Conservation (phyloP, 2,113 vertebrate genomes). For the Beaufortia kweichowensis region DNA sequence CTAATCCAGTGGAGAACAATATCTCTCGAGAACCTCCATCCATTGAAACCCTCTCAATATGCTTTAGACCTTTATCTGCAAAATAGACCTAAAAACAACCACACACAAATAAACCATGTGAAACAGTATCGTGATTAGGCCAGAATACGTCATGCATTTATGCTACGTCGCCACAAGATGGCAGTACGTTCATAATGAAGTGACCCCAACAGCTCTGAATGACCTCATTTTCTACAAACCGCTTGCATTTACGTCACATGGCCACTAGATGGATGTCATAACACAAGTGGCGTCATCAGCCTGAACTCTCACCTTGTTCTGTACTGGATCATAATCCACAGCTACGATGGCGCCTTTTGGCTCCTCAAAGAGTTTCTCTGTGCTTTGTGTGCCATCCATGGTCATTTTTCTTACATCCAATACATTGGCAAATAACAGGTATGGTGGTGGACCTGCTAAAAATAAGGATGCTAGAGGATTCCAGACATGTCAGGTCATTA, state of each 20-base stretch:
- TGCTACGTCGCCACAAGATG: neutral
- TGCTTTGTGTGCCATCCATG: slow-evolving; percentile 80
- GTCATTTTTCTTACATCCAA: slow-evolving; percentile 78
- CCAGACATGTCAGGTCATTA: slow-evolving; percentile 9
- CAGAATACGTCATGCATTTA: neutral
- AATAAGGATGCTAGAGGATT: neutral
- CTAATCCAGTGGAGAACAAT: slow-evolving; percentile 73
- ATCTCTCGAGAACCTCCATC: slow-evolving; percentile 78
- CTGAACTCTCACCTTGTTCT: slow-evolving; percentile 79
- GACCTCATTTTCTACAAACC: neutral
- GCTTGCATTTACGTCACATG: neutral
- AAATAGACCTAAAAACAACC: slow-evolving; percentile 81
- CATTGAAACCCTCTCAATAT: slow-evolving; percentile 83
- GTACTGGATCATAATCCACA: slow-evolving; percentile 87
- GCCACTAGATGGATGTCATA: slow-evolving; percentile 32
- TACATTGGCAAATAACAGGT: slow-evolving; percentile 84
- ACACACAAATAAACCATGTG: neutral
- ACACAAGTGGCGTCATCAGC: neutral
- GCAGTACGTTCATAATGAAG: neutral
- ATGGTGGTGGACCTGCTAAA: slow-evolving; percentile 78
- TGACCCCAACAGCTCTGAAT: neutral
- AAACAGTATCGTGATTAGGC: neutral
- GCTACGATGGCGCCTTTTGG: slow-evolving; percentile 84
- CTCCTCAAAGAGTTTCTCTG: slow-evolving; percentile 76
- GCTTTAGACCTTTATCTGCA: slow-evolving; percentile 77